Evolutionary conservation across 2,113 vertebrate species (phyloP).

Genomic region (Spizaetus ornatus): DNA sequence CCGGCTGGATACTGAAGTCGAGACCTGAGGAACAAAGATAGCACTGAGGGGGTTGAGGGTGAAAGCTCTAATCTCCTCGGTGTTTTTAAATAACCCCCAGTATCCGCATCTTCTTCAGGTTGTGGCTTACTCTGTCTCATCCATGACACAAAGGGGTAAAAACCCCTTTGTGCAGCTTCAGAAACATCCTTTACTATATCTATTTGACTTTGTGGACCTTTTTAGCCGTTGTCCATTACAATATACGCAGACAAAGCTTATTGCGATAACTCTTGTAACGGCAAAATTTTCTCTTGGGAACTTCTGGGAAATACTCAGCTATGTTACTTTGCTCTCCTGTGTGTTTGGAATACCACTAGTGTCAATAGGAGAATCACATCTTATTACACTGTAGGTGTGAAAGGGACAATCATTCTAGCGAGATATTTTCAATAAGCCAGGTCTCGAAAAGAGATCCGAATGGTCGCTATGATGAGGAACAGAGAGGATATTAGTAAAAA

Average conservation of each 20-base stretch:
- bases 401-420: neutral
- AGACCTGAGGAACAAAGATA: neutral
- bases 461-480: neutral
- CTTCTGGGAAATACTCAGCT: neutral
- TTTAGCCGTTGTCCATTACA: neutral
- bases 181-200: neutral
- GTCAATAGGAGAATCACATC: neutral
- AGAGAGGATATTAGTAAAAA: conserved; percentile 22
- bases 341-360: neutral
- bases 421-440: neutral
- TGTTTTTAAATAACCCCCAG: neutral
- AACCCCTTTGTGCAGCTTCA: neutral
- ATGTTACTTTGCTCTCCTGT: neutral
- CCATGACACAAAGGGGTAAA: neutral
- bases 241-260: neutral
- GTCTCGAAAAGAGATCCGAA: neutral
- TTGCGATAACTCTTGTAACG: neutral
- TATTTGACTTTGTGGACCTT: neutral
- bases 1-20: neutral
- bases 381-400: neutral
- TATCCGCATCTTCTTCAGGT: neutral
- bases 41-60: neutral
- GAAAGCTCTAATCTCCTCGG: neutral
- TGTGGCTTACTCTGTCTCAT: neutral
- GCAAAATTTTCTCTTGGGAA: neutral